Conservation (phyloP, 2,797 vertebrate genomes). For the Mallotus villosus region DNA sequence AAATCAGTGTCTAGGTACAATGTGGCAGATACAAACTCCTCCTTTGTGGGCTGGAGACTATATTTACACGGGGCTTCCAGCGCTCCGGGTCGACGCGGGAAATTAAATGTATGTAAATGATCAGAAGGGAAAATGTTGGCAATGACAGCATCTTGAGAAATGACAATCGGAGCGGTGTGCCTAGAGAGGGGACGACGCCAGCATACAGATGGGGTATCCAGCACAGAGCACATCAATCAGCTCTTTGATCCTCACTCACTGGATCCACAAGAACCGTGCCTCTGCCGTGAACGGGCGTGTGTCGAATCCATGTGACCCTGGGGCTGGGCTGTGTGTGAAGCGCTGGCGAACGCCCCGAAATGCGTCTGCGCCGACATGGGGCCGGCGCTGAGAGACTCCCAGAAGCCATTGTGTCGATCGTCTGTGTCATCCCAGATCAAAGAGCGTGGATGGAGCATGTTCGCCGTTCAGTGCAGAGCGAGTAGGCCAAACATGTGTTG, state of each 20-base stretch:
- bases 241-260: constrained; percentile 66
- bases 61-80: constrained; percentile 25
- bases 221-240: constrained; percentile 53
- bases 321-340: constrained; percentile 37
- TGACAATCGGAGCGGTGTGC: constrained; percentile 41
- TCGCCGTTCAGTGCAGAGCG: constrained; percentile 59
- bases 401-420: constrained; percentile 69
- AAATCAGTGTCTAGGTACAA: constrained; percentile 32
- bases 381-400: constrained; percentile 65
- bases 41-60: constrained; percentile 4
- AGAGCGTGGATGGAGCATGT: constrained; percentile 65
- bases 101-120: constrained; percentile 47
- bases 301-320: constrained; percentile 65
- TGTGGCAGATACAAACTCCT: neutral
- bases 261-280: constrained; percentile 70
- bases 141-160: constrained; percentile 48
- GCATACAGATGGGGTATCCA: constrained; percentile 28
- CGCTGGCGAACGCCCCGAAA: constrained; percentile 67
- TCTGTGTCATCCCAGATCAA: constrained; percentile 72
- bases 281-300: constrained; percentile 61
- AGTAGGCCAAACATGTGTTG: constrained; percentile 47
- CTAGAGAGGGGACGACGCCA: neutral
- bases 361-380: constrained; percentile 71
- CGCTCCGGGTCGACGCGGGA: constrained; percentile 19
- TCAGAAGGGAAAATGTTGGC: constrained; percentile 34